phyloP scores from a whole-genome alignment of 1,140 invertebrate genomes.

The Drosophila pectinifera region DNA sequence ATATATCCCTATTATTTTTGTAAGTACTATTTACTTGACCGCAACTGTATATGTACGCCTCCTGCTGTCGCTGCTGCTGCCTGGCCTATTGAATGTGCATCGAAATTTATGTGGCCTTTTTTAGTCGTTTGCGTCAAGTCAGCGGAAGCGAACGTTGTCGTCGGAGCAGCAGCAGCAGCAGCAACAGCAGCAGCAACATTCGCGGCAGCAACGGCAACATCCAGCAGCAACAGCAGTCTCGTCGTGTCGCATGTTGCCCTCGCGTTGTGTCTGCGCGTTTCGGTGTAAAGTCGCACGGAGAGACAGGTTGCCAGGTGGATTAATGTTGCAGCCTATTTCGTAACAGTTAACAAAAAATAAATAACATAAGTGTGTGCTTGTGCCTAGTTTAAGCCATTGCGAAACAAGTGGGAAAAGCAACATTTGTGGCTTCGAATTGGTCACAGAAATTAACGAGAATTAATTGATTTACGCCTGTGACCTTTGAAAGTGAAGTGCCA shows the following conservation, averaged over 20 bases:
- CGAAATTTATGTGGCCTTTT: constrained; percentile 80
- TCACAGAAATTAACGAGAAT: constrained; percentile 7
- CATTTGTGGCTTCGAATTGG: constrained; percentile 7
- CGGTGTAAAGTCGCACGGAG: constrained; percentile 14
- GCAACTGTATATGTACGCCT: background rate
- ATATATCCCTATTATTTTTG: too few relatives aligned
- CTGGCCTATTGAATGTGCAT: constrained; percentile 77
- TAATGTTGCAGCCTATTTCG: constrained; percentile 34
- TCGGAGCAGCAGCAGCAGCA: constrained; percentile 28
- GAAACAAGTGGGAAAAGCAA: constrained; percentile 20
- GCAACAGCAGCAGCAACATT: constrained; percentile 22
- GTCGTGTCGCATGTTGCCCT: constrained; percentile 31
- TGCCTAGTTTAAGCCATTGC: constrained; percentile 41
- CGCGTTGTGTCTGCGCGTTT: constrained; percentile 19
- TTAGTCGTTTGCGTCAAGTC: constrained; percentile 82
- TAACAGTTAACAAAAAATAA: constrained; percentile 12
- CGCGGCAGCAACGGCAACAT: constrained; percentile 19
- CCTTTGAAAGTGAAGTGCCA: constrained; percentile 31
- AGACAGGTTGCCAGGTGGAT: constrained; percentile 39
- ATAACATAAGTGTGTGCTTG: constrained; percentile 26
- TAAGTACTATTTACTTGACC: background rate
- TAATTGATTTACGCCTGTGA: constrained; percentile 30
- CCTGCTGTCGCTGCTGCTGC: constrained; percentile 29
- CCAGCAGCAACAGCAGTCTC: constrained; percentile 20
- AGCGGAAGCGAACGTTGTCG: constrained; percentile 77